These are phyloP conservation scores for Neomorphus geoffroyi DNA, from an alignment of 2,797 vertebrate species.

Conservation along the genomic window DNA sequence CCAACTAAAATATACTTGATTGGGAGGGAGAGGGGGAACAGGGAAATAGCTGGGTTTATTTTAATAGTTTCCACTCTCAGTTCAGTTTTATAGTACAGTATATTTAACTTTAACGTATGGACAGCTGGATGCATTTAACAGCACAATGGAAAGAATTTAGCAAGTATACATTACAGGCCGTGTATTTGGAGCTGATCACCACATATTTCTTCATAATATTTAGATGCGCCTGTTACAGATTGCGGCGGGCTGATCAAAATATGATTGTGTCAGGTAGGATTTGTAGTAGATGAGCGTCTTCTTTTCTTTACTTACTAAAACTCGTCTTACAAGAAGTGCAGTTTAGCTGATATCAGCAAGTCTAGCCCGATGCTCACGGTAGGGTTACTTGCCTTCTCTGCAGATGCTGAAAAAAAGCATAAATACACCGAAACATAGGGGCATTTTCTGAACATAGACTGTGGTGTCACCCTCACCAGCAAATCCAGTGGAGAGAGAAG, in stretches of 20 bases:
- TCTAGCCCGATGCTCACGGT: neutral
- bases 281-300: conserved; percentile 19
- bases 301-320: conserved; percentile 34
- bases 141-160: conserved; percentile 71
- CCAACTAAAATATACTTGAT: conserved; percentile 67
- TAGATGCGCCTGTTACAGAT: conserved; percentile 31
- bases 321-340: neutral
- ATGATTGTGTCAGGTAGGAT: conserved; percentile 52
- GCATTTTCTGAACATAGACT: neutral
- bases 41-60: conserved; percentile 71
- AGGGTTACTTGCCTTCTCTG: conserved; percentile 20
- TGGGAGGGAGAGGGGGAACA: conserved; percentile 2
- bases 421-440: conserved; percentile 3
- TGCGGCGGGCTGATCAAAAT: conserved; percentile 46
- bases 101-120: conserved; percentile 72
- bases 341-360: conserved; percentile 61
- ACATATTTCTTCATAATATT: conserved; percentile 63
- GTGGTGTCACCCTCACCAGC: neutral
- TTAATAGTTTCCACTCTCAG: conserved; percentile 74
- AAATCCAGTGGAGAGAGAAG: neutral
- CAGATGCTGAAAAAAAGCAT: conserved; percentile 4
- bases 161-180: conserved; percentile 62
- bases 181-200: conserved; percentile 57
- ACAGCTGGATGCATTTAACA: conserved; percentile 76
- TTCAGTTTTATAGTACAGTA: conserved; percentile 70